Base-by-base conservation (phyloP, 2,888 invertebrate genomes). In the Anticlea derivata region DNA sequence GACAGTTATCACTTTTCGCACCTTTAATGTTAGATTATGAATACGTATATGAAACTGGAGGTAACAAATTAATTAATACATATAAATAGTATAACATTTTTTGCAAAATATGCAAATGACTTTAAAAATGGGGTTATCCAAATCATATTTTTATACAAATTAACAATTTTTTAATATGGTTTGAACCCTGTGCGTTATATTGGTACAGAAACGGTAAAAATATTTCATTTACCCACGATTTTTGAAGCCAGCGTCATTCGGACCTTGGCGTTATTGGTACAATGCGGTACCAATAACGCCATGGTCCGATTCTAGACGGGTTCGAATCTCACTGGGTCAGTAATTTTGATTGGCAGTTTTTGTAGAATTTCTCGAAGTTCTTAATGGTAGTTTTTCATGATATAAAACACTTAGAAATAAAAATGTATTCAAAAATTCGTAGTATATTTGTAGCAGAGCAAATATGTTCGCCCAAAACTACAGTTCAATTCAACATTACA, bases 121-220 rank as follows among this genome's bases (percentile, higher is more conserved):
- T n/a, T n/a, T n/a, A n/a, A n/a, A 24, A 45, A 45, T 38, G 46
- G 41, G 51, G 46, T 51, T 41, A 10, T 31, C 24, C 24, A 46
- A 45, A 34, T 33, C 17, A 31, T 23, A 13, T 34, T 27, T 27
- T 12, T 40, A 26, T 11, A 44, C 23, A 33, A 10, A 38, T 30
- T 7, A 37, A n/a, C n/a, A n/a, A n/a, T n/a, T n/a, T n/a, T n/a
- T n/a, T n/a, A n/a, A n/a, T n/a, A n/a, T n/a, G n/a, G n/a, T n/a
- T n/a, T n/a, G n/a, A n/a, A n/a, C n/a, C n/a, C n/a, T n/a, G n/a
- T n/a, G n/a, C n/a, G n/a, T n/a, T n/a, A n/a, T n/a, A n/a, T n/a
- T n/a, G n/a, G n/a, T n/a, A n/a, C n/a, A n/a, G n/a, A n/a, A n/a
- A n/a, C n/a, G n/a, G n/a, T n/a, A n/a, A n/a, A n/a, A n/a, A n/a